phyloP scores from a whole-genome alignment of 2,797 vertebrate species.

The Darevskia nairensis region DNA sequence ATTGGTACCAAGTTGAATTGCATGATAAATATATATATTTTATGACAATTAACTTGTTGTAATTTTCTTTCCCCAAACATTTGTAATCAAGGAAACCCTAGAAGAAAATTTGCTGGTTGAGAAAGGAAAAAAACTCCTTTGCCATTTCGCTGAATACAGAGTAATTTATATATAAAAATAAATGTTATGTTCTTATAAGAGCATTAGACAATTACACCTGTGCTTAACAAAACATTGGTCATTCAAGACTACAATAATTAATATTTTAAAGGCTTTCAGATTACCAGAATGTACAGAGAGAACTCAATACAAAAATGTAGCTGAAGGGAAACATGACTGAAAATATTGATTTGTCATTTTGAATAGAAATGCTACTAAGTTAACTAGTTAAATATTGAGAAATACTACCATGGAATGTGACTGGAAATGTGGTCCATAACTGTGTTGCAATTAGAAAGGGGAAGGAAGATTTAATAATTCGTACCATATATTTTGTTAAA shows the following conservation, averaged over 20 bases:
- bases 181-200: conserved; percentile 81
- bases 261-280: conserved; percentile 80
- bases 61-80: conserved; percentile 75
- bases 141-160: conserved; percentile 77
- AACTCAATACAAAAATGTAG: conserved; percentile 80
- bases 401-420: conserved; percentile 82
- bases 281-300: conserved; percentile 81
- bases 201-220: conserved; percentile 83
- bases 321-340: conserved; percentile 77
- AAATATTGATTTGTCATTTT: conserved; percentile 77
- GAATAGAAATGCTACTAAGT: conserved; percentile 78
- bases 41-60: not conserved
- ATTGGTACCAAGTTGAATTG: conserved; percentile 75
- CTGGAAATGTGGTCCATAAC: conserved; percentile 76
- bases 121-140: conserved; percentile 79
- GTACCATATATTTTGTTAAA: conserved; percentile 88
- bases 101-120: conserved; percentile 94
- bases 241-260: conserved; percentile 81
- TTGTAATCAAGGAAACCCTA: conserved; percentile 74
- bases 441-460: conserved; percentile 74
- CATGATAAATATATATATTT: conserved; percentile 73
- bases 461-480: conserved; percentile 80
- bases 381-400: conserved; percentile 80
- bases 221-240: conserved; percentile 84
- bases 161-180: conserved; percentile 83